Base-by-base conservation (phyloP, 2,888 invertebrate genomes). In the Amiota minor region DNA sequence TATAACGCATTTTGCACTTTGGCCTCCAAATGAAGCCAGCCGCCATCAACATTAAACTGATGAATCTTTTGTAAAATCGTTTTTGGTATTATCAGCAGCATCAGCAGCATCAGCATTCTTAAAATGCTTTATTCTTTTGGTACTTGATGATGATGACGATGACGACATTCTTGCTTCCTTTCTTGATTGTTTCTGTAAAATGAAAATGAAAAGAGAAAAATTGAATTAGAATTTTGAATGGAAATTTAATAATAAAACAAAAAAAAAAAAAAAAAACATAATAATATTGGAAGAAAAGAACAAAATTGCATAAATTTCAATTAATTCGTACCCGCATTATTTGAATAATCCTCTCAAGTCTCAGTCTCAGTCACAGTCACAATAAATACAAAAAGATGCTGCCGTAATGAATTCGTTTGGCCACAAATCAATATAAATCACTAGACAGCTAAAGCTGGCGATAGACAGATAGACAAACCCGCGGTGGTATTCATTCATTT, bases 1-100 rank as follows among this genome's bases (percentile, higher is more conserved):
- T 81, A 84, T 80, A 80, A 77, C 79, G 78, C 79, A 78, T 79
- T 80, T 74, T 71, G 69, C 76, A 77, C 76, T 78, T 76, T 70
- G 20, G 16, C 55, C 10, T 35, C 35, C 35, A 35, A 6, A 35
- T 6, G 35, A 35, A 35, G 35, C 35, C 35, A 35, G 6, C 35
- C 1, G 6, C 35, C 1, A 23, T 3, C 23, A 35, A 35, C 35
- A 35, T 35, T 35, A 35, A 35, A 35, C 35, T 35, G 35, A 35
- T 35, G 35, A 35, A 35, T 35, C 6, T 35, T 35, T 35, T 35
- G 35, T 35, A 35, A 35, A 35, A 35, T 35, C 35, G 35, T 35
- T 35, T 35, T 35, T 35, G 6, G 4, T 6, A 35, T 35, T 35
- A 35, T 35, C 61, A 49, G 68, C 46, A 46, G 23, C 64, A 35